Conservation (phyloP, 2,797 vertebrate species). For the Sebastes hubbsi region DNA sequence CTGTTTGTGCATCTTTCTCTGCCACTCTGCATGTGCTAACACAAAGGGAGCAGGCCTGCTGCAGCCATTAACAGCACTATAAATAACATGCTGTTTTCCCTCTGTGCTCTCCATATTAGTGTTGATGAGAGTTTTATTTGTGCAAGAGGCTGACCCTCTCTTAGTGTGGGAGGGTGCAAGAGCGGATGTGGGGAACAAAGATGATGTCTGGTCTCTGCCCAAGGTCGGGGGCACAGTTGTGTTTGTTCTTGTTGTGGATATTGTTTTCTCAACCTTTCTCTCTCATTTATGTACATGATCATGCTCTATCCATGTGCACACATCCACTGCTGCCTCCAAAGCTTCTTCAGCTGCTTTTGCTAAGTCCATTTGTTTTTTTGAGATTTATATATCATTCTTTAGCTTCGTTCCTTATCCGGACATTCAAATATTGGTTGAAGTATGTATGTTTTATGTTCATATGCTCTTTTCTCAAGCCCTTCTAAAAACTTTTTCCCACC, state of each 20-base stretch:
- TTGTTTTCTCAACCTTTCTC: neutral
- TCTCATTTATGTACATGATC: neutral
- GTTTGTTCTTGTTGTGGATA: neutral
- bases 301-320: neutral
- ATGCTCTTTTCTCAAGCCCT: too few relatives aligned
- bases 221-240: neutral
- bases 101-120: slow-evolving; percentile 18
- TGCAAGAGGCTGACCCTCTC: neutral
- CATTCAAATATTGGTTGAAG: too few relatives aligned
- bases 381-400: too few relatives aligned
- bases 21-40: slow-evolving; percentile 17
- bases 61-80: slow-evolving; percentile 39
- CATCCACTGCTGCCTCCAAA: neutral
- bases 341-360: neutral
- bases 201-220: neutral
- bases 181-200: neutral
- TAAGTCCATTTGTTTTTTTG: neutral
- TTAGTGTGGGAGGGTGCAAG: neutral
- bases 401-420: too few relatives aligned
- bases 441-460: too few relatives aligned
- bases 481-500: too few relatives aligned
- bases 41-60: slow-evolving; percentile 25
- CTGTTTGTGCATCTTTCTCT: slow-evolving; percentile 31
- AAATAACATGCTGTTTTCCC: slow-evolving; percentile 42
- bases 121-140: slow-evolving; percentile 35